Conservation (phyloP, 1,140 invertebrate species). For the Cecropterus lyciades region DNA sequence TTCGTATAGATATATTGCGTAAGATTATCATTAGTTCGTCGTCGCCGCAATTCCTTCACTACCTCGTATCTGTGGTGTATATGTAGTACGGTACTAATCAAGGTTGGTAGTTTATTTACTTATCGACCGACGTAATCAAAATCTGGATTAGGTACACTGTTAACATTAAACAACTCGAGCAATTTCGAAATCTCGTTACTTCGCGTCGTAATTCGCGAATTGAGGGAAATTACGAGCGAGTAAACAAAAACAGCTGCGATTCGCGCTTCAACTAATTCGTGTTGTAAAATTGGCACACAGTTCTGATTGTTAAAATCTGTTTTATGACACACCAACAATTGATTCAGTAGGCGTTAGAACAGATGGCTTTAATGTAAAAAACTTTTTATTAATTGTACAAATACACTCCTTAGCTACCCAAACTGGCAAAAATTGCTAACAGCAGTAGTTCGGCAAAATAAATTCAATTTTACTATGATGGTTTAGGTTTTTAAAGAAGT, state of each 20-base stretch:
- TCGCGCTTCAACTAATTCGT: slow-evolving; percentile 14
- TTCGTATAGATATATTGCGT: background rate
- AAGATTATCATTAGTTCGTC: background rate
- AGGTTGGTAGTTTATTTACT: slow-evolving; percentile 24
- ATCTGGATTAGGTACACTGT: slow-evolving; percentile 25
- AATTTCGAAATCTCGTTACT: slow-evolving; percentile 46
- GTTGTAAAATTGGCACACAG: slow-evolving; percentile 27
- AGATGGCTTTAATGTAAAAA: background rate
- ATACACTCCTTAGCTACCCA: too few species aligned
- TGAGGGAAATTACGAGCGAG: slow-evolving; percentile 37
- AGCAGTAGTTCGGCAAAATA: too few species aligned
- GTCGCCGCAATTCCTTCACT: background rate
- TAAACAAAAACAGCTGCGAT: slow-evolving; percentile 39
- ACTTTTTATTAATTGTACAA: too few species aligned
- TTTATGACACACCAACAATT: background rate
- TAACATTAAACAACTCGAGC: slow-evolving; percentile 42
- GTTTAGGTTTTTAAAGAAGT: too few species aligned
- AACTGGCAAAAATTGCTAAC: too few species aligned
- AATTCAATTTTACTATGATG: too few species aligned
- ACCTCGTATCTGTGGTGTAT: background rate
- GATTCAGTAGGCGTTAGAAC: background rate
- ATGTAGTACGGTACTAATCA: slow-evolving; percentile 3
- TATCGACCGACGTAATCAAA: slow-evolving; percentile 24
- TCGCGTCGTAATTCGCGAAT: slow-evolving; percentile 41
- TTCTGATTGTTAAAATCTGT: slow-evolving; percentile 10